phyloP scores from a whole-genome alignment of 2,113 vertebrate species.

The Sphaerodactylus townsendi region DNA sequence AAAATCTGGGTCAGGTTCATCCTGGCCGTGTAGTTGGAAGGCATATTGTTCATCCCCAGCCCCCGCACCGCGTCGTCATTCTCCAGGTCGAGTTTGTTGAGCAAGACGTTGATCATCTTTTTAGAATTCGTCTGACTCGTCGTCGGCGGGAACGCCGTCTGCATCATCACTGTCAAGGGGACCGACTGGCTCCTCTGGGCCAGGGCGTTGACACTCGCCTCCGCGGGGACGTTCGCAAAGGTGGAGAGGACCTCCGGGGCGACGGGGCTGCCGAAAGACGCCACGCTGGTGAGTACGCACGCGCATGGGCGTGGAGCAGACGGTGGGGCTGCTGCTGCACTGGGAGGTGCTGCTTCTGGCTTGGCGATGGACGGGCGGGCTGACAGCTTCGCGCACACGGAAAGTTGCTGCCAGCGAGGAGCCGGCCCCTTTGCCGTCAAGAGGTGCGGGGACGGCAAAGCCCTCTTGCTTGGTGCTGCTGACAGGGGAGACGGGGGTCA shows the following conservation, averaged over 20 bases:
- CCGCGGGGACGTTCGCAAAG: conserved; percentile 82
- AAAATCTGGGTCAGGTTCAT: conserved; percentile 99
- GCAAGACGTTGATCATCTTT: conserved; percentile 89
- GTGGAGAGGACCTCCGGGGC: conserved; percentile 86
- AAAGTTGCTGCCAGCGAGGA: conserved; percentile 78
- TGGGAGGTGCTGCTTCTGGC: too few species aligned
- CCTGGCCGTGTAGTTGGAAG: conserved; percentile 93
- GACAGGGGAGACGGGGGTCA: conserved; percentile 94
- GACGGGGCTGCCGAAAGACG: conserved; percentile 86
- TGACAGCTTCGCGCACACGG: conserved; percentile 96
- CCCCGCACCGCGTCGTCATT: conserved; percentile 86
- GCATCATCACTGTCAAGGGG: conserved; percentile 98
- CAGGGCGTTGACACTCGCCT: conserved; percentile 84
- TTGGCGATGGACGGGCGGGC: conserved; percentile 94
- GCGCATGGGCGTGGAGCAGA: conserved; percentile 77
- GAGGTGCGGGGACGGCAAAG: conserved; percentile 94
- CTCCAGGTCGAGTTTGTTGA: conserved; percentile 92
- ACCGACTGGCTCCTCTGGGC: conserved; percentile 97
- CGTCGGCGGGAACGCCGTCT: conserved; percentile 86
- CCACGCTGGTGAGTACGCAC: conserved; percentile 79
- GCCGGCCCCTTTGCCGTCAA: conserved; percentile 86
- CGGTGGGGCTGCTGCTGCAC: conserved; percentile 79
- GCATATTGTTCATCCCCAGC: conserved; percentile 89
- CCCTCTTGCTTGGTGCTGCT: conserved; percentile 86
- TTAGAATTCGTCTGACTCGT: conserved; percentile 84